Evolutionary conservation across 2,888 invertebrate species (phyloP), one percentile per base, ranked within the genome.

Genomic region (Agriopis marginaria): DNA sequence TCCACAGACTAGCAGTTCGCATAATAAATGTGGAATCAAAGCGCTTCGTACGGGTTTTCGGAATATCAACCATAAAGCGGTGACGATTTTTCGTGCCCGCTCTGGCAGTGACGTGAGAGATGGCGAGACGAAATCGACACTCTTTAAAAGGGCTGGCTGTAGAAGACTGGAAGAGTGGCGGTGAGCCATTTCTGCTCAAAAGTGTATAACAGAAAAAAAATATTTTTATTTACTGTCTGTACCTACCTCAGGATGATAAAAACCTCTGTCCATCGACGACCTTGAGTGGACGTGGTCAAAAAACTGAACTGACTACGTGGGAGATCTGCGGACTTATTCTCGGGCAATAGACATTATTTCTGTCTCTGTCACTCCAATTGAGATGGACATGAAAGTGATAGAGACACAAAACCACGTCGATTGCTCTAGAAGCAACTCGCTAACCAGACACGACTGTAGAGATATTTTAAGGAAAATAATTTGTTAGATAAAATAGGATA

Each of bases 271-370:
- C 64, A 67, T 54, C 62, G 9, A 14, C 58, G 72, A 68, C 74
- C 74, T 74, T 74, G 70, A 49, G 14, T 14, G 47, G 55, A 42
- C 42, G 49, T 70, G 68, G 72, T 74, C 66, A 70, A 74, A 72
- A 74, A 74, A 66, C 66, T 40, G 51, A 51, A 53, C 12, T 23
- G 11, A 10, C 61, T 56, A 65, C 71, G 70, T 68, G 68, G 63
- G 69, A 64, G 40, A 32, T 5, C 17, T 50, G 10, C 17, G 8
- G 10, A 9, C 11, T 42, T 9, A 56, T 9, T 55, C 44, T 50
- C 62, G 45, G 51, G 7, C 23, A 23, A 32, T 42, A 32, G 32
- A 32, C 32, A 32, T 32, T 32, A 32, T 42, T 42, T 42, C 3
- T 9, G 2, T 42, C 9, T 42, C 9, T 42, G 32, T 42, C 42